Evolutionary conservation across 2,888 invertebrate species (phyloP), one percentile per base, ranked within the genome.

Genomic region (Pelosia muscerda): DNA sequence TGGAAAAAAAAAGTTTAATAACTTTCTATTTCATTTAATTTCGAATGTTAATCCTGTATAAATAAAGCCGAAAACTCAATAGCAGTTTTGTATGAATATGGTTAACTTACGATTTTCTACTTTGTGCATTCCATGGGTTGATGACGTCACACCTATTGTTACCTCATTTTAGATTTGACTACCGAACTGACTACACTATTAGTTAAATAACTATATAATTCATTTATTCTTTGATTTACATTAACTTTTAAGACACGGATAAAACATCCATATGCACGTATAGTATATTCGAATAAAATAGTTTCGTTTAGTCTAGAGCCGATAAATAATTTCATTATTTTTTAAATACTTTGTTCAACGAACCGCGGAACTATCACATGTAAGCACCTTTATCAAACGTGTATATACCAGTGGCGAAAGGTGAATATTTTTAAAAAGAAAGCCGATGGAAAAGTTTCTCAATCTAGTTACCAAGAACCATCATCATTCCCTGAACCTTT

Each of bases 291-390:
- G 38, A 63, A 63, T 25, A 63, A 63, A 54, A 63, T 54, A 63
- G 0, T 63, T 63, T 55, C 49, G n/a, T n/a, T n/a, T 61, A 60
- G 10, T 49, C 56, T 62, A 62, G 22, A 28, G 57, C 56, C 49
- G 57, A 63, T 66, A 59, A 63, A 66, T 59, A 70, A 49, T 55
- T 62, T 49, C 64, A 58, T 60, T n/a, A n/a, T 70, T 71, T 13
- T 70, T 59, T 63, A 72, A 74, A 72, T 64, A 66, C 68, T 77
- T 74, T 74, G 79, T 78, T 78, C 72, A 71, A 69, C 62, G 56
- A 64, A 69, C 42, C 77, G 68, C 69, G 71, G 71, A 79, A 79
- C 74, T 79, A 79, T 79, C 79, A 79, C 79, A 79, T 68, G 62
- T 73, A 66, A 79, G 79, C 79, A 79, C 79, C 79, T 73, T 65